Evolutionary conservation across 30 jellyfish, hydroid and myxozoan genomes (phyloP).

Genomic region (Aurelia sp.): DNA sequence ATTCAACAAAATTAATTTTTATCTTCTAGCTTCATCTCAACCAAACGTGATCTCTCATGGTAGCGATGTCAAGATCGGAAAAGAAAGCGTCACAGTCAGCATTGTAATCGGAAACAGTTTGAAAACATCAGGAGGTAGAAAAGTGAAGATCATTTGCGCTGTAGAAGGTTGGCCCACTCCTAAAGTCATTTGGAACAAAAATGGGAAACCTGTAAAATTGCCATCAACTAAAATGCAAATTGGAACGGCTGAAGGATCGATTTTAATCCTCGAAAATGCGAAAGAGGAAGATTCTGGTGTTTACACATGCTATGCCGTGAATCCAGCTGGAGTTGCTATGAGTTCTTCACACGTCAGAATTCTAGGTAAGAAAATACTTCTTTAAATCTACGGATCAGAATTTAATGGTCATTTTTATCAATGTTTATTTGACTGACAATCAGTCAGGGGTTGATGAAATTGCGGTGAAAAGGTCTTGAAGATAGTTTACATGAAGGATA

Average conservation of each 20-base stretch:
- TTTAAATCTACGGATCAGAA: no score
- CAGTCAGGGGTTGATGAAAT: no score
- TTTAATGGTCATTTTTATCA: no score
- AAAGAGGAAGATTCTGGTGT: constrained; percentile 75
- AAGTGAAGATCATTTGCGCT: constrained; percentile 71
- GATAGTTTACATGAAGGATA: no score
- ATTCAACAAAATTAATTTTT: no score
- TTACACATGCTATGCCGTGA: constrained; percentile 86
- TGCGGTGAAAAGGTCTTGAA: no score
- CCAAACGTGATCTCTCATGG: constrained; percentile 66
- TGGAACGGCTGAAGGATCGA: constrained; percentile 42
- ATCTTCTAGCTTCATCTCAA: constrained; percentile 66
- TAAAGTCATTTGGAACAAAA: constrained; percentile 74
- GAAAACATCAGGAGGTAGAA: constrained; percentile 88
- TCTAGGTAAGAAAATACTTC: constrained; percentile 46
- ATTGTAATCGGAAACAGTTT: constrained; percentile 74
- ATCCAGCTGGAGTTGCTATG: constrained; percentile 90
- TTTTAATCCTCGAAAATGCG: constrained; percentile 57
- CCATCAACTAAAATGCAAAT: constrained; percentile 35
- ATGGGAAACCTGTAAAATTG: constrained; percentile 46
- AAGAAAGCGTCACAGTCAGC: constrained; percentile 21
- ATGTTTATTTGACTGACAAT: no score
- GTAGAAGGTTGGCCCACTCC: constrained; percentile 85
- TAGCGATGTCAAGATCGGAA: constrained; percentile 62
- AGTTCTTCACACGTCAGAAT: constrained; percentile 64